These are phyloP conservation scores for Apotomis turbidana DNA, from an alignment of 2,888 invertebrate species.

Conservation along the genomic window DNA sequence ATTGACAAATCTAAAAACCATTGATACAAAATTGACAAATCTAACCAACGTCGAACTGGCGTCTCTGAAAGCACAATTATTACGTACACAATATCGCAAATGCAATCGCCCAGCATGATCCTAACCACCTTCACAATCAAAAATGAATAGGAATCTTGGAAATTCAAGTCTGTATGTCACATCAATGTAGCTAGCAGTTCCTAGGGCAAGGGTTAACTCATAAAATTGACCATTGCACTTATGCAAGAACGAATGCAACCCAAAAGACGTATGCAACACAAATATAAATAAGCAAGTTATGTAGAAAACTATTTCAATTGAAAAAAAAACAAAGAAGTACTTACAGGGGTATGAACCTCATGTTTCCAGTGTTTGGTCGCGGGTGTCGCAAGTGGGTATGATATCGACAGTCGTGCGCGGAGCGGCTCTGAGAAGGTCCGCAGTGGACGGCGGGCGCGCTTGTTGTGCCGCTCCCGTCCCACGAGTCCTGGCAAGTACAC, in stretches of 20 bases:
- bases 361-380: slow-evolving; percentile 55
- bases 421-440: slow-evolving; percentile 71
- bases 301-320: not conserved
- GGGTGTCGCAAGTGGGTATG: slow-evolving; percentile 62
- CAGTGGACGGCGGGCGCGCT: slow-evolving; percentile 73
- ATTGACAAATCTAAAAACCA: not conserved
- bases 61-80: slow-evolving; percentile 11
- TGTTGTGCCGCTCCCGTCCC: slow-evolving; percentile 67
- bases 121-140: slow-evolving; percentile 20
- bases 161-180: slow-evolving; percentile 4
- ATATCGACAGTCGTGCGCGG: slow-evolving; percentile 67
- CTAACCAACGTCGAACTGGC: no score
- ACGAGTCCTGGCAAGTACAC: slow-evolving; percentile 59
- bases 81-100: slow-evolving; percentile 60
- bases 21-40: no score
- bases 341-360: slow-evolving; percentile 77
- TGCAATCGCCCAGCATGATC: slow-evolving; percentile 69
- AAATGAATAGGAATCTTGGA: slow-evolving; percentile 18
- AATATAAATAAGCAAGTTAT: not conserved
- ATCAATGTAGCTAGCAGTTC: not conserved
- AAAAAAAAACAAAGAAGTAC: slow-evolving; percentile 50
- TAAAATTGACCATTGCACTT: not conserved
- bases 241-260: slow-evolving; percentile 3
- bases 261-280: not conserved
- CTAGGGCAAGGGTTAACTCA: not conserved